These are phyloP conservation scores for Sipha maydis DNA, from an alignment of 2,888 invertebrate species.

Conservation along the genomic window DNA sequence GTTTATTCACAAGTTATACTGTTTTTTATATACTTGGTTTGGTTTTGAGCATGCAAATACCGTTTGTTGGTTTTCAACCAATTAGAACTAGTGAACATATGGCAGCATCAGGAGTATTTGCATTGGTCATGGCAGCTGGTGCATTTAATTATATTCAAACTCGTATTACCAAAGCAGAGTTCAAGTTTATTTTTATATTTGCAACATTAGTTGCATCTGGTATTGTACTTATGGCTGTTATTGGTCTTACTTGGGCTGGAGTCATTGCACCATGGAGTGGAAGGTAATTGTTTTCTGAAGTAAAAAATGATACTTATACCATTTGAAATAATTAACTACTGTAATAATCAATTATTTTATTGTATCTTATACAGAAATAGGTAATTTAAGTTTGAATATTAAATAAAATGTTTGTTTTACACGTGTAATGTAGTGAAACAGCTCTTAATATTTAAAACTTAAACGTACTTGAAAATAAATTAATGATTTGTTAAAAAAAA, in stretches of 20 bases:
- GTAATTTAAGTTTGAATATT: no score
- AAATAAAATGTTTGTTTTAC: no score
- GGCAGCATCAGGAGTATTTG: slow-evolving; percentile 99
- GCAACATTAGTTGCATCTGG: slow-evolving; percentile 82
- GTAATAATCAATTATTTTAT: no score
- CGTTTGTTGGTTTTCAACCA: slow-evolving; percentile 97
- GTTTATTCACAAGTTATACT: slow-evolving; percentile 93
- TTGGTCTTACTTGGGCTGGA: slow-evolving; percentile 90
- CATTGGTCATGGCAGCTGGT: slow-evolving; percentile 88
- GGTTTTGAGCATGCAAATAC: slow-evolving; percentile 96
- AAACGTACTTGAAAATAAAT: neutral
- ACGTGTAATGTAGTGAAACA: no score
- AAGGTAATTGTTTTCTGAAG: slow-evolving; percentile 68
- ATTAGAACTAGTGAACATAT: slow-evolving; percentile 99
- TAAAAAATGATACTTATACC: no score
- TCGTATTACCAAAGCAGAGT: slow-evolving; percentile 87
- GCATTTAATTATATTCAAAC: slow-evolving; percentile 87
- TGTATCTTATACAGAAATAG: no score
- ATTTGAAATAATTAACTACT: no score
- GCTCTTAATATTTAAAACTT: neutral
- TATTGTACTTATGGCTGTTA: slow-evolving; percentile 84
- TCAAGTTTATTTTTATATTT: slow-evolving; percentile 85
- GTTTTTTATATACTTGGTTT: slow-evolving; percentile 97
- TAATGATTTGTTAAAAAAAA: no score
- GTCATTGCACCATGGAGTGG: slow-evolving; percentile 97